Percentiles rank a stretch among this genome's conserved stretches.
Evolutionary conservation across 2,888 invertebrate genomes (phyloP).

Genomic region (Pollenia angustigena): DNA sequence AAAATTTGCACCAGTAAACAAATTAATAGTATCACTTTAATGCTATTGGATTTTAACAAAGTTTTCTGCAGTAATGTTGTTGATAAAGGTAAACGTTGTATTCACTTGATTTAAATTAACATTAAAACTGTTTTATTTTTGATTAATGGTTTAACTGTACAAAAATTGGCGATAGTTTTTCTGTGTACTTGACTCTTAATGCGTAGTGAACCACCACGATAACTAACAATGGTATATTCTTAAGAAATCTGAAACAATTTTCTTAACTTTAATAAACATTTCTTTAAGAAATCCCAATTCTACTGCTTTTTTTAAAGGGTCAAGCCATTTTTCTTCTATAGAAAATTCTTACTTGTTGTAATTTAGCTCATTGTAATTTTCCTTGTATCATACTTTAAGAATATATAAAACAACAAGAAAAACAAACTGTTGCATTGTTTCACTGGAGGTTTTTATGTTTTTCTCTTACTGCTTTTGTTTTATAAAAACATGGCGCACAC

Average conservation of each 20-base stretch:
- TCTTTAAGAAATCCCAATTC: background rate
- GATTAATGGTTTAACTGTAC: too few species aligned
- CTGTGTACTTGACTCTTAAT: background rate
- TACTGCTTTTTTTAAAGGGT: background rate
- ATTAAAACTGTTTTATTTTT: too few species aligned
- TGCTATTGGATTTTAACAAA: too few species aligned
- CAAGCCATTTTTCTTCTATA: conserved; percentile 3
- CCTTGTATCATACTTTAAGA: conserved; percentile 16
- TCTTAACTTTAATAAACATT: conserved; percentile 1
- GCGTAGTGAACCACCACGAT: too few species aligned
- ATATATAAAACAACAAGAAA: conserved; percentile 32
- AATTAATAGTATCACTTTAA: too few species aligned
- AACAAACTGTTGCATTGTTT: conserved; percentile 67
- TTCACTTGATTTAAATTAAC: too few species aligned
- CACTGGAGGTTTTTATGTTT: background rate
- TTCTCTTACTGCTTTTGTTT: conserved; percentile 36
- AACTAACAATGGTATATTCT: background rate
- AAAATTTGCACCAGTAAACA: too few species aligned
- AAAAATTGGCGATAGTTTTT: background rate
- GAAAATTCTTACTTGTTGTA: background rate
- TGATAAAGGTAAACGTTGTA: too few species aligned
- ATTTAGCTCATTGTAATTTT: conserved; percentile 25
- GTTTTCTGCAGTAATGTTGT: too few species aligned
- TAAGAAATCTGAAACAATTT: background rate
- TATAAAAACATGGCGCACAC: conserved; percentile 25